Evolutionary conservation across 2,113 vertebrate genomes (phyloP).

Genomic region (Melanotaenia duboulayi): DNA sequence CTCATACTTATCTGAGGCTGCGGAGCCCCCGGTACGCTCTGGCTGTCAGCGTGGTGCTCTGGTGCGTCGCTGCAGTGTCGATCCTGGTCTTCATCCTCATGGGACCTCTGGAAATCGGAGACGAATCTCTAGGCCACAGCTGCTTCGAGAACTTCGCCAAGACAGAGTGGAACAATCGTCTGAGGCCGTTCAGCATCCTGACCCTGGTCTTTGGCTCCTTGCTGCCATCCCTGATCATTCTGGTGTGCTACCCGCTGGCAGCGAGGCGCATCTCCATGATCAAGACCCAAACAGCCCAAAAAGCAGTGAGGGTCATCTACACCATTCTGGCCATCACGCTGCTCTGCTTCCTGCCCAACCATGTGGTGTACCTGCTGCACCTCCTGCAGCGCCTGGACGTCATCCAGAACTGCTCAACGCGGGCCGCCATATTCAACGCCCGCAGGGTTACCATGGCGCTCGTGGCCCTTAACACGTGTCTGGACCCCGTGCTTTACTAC

Average conservation of each 20-base stretch:
- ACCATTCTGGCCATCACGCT: slow-evolving; percentile 82
- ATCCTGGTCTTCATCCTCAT: slow-evolving; percentile 62
- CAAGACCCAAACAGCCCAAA: slow-evolving; percentile 60
- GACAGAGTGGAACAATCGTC: slow-evolving; percentile 61
- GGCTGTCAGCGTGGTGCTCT: slow-evolving; percentile 63
- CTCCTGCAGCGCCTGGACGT: slow-evolving; percentile 63
- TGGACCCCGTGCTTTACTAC: slow-evolving; percentile 88
- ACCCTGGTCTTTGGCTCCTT: slow-evolving; percentile 79
- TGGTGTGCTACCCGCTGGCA: slow-evolving; percentile 82
- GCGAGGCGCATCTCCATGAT: slow-evolving; percentile 70
- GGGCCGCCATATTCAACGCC: slow-evolving; percentile 61
- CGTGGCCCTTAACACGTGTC: slow-evolving; percentile 83
- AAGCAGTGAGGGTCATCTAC: slow-evolving; percentile 81
- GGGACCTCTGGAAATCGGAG: slow-evolving; percentile 64
- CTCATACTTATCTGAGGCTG: slow-evolving; percentile 78
- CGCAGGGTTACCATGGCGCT: slow-evolving; percentile 79
- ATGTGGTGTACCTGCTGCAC: slow-evolving; percentile 80
- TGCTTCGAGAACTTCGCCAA: slow-evolving; percentile 85
- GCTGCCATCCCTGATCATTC: slow-evolving; percentile 77
- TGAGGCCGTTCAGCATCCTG: slow-evolving; percentile 66
- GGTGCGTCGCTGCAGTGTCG: slow-evolving; percentile 36
- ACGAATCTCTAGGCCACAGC: background rate
- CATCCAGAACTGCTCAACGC: slow-evolving; percentile 27
- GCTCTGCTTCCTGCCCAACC: slow-evolving; percentile 86
- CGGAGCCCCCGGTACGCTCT: slow-evolving; percentile 4